Evolutionary conservation across 1,140 invertebrate species (phyloP), one percentile per base, ranked within the genome.

Genomic region (Acromyrmex echinatior): DNA sequence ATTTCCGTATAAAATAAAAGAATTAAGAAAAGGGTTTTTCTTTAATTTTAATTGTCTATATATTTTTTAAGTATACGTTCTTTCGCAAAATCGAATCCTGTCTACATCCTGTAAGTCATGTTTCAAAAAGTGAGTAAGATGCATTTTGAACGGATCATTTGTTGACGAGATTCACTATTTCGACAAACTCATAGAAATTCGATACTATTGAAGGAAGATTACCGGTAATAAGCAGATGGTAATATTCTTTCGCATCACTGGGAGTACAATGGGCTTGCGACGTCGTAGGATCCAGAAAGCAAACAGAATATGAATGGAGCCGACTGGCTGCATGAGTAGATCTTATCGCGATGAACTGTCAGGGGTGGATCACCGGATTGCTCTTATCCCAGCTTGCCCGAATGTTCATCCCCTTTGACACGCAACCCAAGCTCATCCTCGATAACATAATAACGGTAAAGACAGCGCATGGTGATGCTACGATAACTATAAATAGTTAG

Each of bases 171-270:
- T 49, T 68, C 39, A 9, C 7, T 84, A 31, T 84, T 76, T 39
- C 16, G 66, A 81, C 51, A 70, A 81, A 45, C 12, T 71, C 31
- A 56, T 63, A 14, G 92, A 88, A 92, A 93, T 90, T 65, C 88
- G 86, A 94, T 92, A 93, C 51, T 81, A 63, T 81, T 87, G 88
- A 92, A 93, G 88, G 60, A 90, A 92, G 90, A 93, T 92, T 92
- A 92, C 80, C 87, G 90, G 89, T 91, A 93, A 94, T 94, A 92
- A 93, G 93, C 93, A 94, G 93, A 94, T 94, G 93, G 91, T 94
- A 94, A 93, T 93, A 89, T 81, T 89, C 89, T 90, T 91, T 90
- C 65, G 35, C 84, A 77, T 90, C 85, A 85, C 53, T 78, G 51
- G 53, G 73, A 86, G 86, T 62, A 92, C 93, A 91, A 93, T 92